A percentile compares a stretch with the other conserved stretches of the same genome.
Evolutionary conservation across 1,140 invertebrate genomes (phyloP).

Genomic region (Samia ricini): DNA sequence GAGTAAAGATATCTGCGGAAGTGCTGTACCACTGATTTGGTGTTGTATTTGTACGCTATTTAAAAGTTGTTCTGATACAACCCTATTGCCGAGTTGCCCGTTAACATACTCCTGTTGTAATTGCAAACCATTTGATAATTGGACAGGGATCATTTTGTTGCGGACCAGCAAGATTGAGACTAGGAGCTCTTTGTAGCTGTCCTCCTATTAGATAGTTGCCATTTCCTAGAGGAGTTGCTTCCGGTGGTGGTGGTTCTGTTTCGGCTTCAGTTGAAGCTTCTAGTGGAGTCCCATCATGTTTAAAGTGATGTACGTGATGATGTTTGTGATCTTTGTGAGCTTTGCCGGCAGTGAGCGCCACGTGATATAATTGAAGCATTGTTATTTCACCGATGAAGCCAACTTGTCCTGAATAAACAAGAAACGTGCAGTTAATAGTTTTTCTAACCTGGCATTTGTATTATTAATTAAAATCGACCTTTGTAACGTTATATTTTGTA

Average conservation of each 20-base stretch:
- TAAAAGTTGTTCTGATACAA: conserved; percentile 79
- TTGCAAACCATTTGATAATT: conserved; percentile 65
- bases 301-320: conserved; percentile 88
- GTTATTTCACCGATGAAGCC: conserved; percentile 88
- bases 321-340: conserved; percentile 91
- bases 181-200: conserved; percentile 83
- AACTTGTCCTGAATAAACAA: conserved; percentile 72
- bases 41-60: conserved; percentile 47
- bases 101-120: conserved; percentile 79
- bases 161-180: conserved; percentile 79
- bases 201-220: conserved; percentile 82
- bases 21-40: conserved; percentile 21
- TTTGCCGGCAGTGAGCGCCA: conserved; percentile 88
- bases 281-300: conserved; percentile 83
- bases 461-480: no score
- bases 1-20: conserved; percentile 32
- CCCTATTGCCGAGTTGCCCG: conserved; percentile 79
- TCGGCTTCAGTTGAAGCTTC: conserved; percentile 73
- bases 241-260: conserved; percentile 78
- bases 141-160: conserved; percentile 73
- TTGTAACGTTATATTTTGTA: no score
- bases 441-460: no score
- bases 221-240: conserved; percentile 69
- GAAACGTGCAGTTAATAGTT: neutral
- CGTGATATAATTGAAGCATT: conserved; percentile 86